Evolutionary conservation across 2,113 vertebrate genomes (phyloP).

Genomic region (Siniperca knerii): DNA sequence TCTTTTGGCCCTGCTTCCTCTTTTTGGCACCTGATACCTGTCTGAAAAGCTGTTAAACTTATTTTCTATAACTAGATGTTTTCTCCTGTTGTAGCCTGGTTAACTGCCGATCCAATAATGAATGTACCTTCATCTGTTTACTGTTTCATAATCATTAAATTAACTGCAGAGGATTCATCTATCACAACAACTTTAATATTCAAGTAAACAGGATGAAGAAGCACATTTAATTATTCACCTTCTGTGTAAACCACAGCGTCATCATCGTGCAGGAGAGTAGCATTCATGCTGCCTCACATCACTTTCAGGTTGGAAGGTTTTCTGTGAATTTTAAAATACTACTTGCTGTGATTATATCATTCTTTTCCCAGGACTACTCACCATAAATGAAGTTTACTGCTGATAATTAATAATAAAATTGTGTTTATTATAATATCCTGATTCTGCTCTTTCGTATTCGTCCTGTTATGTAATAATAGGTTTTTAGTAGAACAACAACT

Average conservation of each 20-base stretch:
- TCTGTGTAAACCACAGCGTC: neutral
- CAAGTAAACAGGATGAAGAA: neutral
- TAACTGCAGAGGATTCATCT: too few species aligned
- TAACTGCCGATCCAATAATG: neutral
- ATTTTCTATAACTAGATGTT: neutral
- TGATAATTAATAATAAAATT: too few species aligned
- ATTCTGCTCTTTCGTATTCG: too few species aligned
- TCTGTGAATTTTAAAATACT: too few species aligned
- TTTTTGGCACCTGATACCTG: neutral
- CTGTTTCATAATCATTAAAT: neutral
- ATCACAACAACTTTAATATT: neutral
- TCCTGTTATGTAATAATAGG: too few species aligned
- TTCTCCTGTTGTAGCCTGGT: neutral
- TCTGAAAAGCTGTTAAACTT: neutral
- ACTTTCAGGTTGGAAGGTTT: too few species aligned
- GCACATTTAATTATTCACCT: neutral
- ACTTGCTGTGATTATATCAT: too few species aligned
- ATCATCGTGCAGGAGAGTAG: neutral
- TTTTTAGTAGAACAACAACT: too few species aligned
- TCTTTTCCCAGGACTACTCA: too few species aligned
- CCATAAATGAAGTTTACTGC: too few species aligned
- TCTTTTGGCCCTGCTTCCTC: neutral
- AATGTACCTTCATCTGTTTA: neutral
- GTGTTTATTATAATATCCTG: too few species aligned
- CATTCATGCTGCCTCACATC: too few species aligned